A percentile compares a stretch with the other conserved stretches of the same genome.
Conservation (phyloP, 2,797 vertebrate genomes). For the Pampus argenteus region DNA sequence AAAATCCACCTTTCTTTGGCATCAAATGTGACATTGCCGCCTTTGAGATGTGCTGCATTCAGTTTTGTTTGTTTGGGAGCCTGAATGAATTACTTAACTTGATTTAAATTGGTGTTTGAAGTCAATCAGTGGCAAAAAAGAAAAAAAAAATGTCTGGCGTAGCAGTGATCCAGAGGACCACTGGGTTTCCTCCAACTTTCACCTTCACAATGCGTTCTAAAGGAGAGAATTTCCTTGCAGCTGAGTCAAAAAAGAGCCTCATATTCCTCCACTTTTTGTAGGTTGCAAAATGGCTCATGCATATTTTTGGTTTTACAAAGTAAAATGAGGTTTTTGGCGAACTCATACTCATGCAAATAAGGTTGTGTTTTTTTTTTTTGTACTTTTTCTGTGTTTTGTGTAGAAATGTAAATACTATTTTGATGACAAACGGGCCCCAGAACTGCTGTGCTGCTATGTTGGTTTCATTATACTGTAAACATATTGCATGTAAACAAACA, state of each 20-base stretch:
- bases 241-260: constrained; percentile 9
- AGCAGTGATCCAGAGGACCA: constrained; percentile 32
- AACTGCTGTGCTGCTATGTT: constrained; percentile 12
- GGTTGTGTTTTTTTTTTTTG: neutral
- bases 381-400: constrained; percentile 12
- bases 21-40: no score
- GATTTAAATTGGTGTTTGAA: constrained; percentile 20
- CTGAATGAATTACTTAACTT: neutral
- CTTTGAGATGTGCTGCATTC: no score
- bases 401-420: constrained; percentile 27
- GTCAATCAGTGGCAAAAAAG: constrained; percentile 23
- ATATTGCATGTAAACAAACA: constrained; percentile 14
- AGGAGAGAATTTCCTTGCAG: constrained; percentile 42
- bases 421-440: constrained; percentile 9
- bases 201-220: constrained; percentile 53
- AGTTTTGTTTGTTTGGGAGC: constrained; percentile 3
- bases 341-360: constrained; percentile 38
- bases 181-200: constrained; percentile 65
- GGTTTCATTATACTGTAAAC: constrained; percentile 30
- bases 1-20: no score
- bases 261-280: constrained; percentile 17
- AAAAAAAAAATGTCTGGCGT: no score
- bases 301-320: constrained; percentile 31
- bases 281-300: neutral
- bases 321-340: constrained; percentile 28